Evolutionary conservation across 2,113 vertebrate genomes (phyloP), one percentile per base, ranked within the genome.

Genomic region (Boulengeromyrus knoepffleri): DNA sequence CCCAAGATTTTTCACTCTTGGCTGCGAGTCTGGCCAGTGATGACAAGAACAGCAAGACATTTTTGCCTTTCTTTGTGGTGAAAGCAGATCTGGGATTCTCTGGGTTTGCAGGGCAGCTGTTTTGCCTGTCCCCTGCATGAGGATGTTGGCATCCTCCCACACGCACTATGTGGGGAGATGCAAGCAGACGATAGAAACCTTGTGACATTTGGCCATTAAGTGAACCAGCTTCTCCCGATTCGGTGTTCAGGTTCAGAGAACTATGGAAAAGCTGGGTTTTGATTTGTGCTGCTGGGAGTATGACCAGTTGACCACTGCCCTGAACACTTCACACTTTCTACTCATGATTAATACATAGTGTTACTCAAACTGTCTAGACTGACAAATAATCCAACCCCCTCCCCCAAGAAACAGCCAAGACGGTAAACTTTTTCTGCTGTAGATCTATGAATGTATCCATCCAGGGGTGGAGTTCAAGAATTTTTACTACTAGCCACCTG

Each of bases 41-140:
- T 88, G 91, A 90, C 92, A 90, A 90, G 70, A 15, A 50, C 92
- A 91, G 91, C 91, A 88, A 50, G 58, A 90, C 58, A 58, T 89
- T 91, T 92, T 49, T 88, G 80, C 88, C 47, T 89, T 90, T 92
- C 90, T 90, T 92, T 91, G 70, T 47, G 58, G 89, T 90, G 89
- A 92, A 93, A 93, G 90, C 90, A 91, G 92, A 90, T 88, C 52
- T n/a, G 84, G 89, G 90, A 89, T 89, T 91, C 89, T 89, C 89
- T 87, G 88, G 90, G 92, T 93, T 90, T 93, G 90, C 89, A 89
- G 86, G 90, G 66, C 83, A 80, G 47, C 89, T 95, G 93, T 94
- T 95, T 95, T 93, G 94, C 94, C 93, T 95, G 90, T 93, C 91
- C 90, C 90, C 92, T 89, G 93, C 93, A 91, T 39, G 91, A 87